Evolutionary conservation across 2,113 vertebrate genomes (phyloP).

Genomic region (Capreolus pygargus): DNA sequence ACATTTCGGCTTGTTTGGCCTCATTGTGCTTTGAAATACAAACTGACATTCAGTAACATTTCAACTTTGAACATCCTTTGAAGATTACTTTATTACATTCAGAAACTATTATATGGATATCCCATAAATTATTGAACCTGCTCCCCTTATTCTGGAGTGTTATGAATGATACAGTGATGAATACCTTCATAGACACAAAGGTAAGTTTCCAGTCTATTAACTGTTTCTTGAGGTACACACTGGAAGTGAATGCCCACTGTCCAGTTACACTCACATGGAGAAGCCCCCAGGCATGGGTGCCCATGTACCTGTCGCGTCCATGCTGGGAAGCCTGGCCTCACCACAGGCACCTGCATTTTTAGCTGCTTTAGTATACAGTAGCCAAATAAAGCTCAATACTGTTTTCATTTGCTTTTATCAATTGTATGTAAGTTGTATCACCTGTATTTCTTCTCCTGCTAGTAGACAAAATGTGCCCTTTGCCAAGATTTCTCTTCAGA

Average conservation of each 20-base stretch:
- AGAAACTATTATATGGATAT: background rate
- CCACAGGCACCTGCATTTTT: background rate
- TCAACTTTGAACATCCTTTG: background rate
- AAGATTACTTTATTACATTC: background rate
- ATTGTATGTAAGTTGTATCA: background rate
- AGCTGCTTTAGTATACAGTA: background rate
- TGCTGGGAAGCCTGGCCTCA: background rate
- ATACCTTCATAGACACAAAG: background rate
- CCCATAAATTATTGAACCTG: background rate
- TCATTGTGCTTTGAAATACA: background rate
- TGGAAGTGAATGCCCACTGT: background rate
- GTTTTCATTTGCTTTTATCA: background rate
- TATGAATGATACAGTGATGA: background rate
- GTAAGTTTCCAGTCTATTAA: background rate
- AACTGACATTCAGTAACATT: background rate
- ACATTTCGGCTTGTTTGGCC: background rate
- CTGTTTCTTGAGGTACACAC: background rate
- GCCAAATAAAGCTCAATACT: background rate
- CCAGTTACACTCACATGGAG: accelerated
- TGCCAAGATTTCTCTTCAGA: background rate
- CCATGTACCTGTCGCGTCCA: accelerated
- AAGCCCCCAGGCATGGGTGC: background rate
- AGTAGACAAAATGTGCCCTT: background rate
- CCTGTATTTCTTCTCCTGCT: background rate
- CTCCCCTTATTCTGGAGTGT: background rate